Evolutionary conservation across 2,797 vertebrate genomes (phyloP).

Genomic region (Diplodus puntazzo): DNA sequence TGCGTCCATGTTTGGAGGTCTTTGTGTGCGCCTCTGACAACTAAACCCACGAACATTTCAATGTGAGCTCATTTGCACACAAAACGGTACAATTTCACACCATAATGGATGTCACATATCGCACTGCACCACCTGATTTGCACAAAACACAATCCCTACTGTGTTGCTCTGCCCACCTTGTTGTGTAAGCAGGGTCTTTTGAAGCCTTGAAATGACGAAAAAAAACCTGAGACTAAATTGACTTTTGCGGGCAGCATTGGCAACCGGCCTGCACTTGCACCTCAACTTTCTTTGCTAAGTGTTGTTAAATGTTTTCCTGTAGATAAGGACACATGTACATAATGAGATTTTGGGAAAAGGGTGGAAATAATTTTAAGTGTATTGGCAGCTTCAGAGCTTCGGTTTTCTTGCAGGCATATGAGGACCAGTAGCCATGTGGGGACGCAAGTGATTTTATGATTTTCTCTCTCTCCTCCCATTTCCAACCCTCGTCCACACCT

Average conservation of each 20-base stretch:
- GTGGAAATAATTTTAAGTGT: neutral
- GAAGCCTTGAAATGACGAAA: neutral
- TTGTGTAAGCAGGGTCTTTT: conserved; percentile 24
- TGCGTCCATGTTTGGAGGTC: neutral
- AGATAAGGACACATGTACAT: neutral
- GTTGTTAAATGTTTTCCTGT: neutral
- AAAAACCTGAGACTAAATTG: conserved; percentile 12
- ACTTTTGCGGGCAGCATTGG: neutral
- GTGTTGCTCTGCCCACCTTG: neutral
- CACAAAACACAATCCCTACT: conserved; percentile 31
- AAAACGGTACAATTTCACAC: conserved; percentile 12
- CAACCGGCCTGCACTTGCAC: neutral
- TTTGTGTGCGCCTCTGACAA: neutral
- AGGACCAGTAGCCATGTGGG: neutral
- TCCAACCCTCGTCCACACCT: neutral
- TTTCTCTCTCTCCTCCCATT: neutral
- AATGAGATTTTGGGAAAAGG: neutral
- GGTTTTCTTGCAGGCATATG: neutral
- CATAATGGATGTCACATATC: conserved; percentile 20
- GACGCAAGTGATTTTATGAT: neutral
- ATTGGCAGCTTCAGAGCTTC: neutral
- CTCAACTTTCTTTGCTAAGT: neutral
- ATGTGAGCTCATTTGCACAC: conserved; percentile 10
- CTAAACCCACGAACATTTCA: neutral
- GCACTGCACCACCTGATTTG: conserved; percentile 11